Percentiles rank a stretch among this genome's conserved stretches.
These are phyloP conservation scores for Pristionchus mayeri DNA, from an alignment of 2,888 invertebrate genomes.

Conservation along the genomic window DNA sequence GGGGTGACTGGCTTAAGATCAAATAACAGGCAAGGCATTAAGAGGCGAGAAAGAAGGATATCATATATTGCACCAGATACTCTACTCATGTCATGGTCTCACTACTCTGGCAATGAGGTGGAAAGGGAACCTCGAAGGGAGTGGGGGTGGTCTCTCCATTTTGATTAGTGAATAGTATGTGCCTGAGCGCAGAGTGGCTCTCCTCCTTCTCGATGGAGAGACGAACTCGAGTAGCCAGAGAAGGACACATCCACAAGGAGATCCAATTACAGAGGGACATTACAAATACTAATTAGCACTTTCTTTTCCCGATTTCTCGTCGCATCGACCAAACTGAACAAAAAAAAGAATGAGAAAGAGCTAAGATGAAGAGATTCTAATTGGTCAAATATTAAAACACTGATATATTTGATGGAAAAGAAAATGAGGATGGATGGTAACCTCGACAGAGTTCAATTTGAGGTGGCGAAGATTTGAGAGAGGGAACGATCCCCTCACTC, in stretches of 20 bases:
- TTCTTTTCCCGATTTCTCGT: no score
- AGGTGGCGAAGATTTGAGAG: slow-evolving; percentile 58
- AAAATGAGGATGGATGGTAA: not conserved
- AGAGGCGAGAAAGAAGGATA: not conserved
- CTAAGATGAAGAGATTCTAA: no score
- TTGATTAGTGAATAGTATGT: slow-evolving; percentile 15
- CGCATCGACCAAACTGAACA: no score
- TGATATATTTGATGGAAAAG: no score
- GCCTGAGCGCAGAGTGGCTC: not conserved
- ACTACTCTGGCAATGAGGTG: not conserved
- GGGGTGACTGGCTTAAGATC: not conserved
- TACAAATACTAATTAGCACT: not conserved
- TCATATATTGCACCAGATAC: not conserved
- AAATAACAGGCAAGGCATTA: not conserved
- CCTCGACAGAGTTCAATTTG: not conserved
- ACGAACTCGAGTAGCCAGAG: slow-evolving; percentile 5
- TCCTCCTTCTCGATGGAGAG: slow-evolving; percentile 14
- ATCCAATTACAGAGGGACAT: not conserved
- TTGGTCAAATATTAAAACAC: no score
- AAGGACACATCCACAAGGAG: not conserved
- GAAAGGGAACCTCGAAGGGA: slow-evolving; percentile 2
- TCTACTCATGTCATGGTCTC: no score
- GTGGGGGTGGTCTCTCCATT: slow-evolving; percentile 1
- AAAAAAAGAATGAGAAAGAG: no score
- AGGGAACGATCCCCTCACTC: slow-evolving; percentile 60